Evolutionary conservation across 2,113 vertebrate genomes (phyloP), one percentile per base, ranked within the genome.

Genomic region (Zosterops pallidus): DNA sequence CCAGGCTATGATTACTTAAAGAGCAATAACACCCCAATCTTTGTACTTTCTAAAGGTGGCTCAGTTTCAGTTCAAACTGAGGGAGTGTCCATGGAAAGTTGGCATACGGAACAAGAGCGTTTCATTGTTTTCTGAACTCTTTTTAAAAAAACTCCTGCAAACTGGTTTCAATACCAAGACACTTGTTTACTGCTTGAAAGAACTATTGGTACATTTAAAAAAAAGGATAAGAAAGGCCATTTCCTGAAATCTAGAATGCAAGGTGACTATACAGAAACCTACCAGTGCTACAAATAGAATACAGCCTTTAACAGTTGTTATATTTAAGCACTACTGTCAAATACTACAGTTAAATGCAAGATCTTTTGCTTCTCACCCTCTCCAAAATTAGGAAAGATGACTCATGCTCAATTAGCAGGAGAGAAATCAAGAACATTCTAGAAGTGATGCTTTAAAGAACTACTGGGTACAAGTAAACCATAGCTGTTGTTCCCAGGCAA

Each of bases 1-100:
- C 21, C 33, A 83, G 55, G 7, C 39, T 62, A 2, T 87, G 60
- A 72, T 90, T 86, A 52, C 64, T 50, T 77, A 31, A 74, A 60
- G 82, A 86, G 71, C 71, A 93, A 1, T 63, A 88, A 86, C 55
- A 63, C n/a, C 46, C 14, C 50, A 52, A 23, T 67, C 89, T 85
- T 95, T 86, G 75, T 90, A 52, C 85, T 83, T 90, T 56, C 19
- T 60, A 22, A 90, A 70, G 75, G 75, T 5, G 1, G n/a, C 68
- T 93, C 47, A 21, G 76, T 86, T 92, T 83, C 85, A 75, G 63
- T 86, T 95, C 71, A 89, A 21, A 33, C 1, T 2, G 60, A 77
- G 69, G 94, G 84, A 95, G 95, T 60, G 90, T 71, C 83, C 44
- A 11, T 86, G 88, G 90, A 94, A 95, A 95, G 39, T 44, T 96